Base-by-base conservation (phyloP, 2,888 invertebrate genomes). In the Dinocampus coccinellae region DNA sequence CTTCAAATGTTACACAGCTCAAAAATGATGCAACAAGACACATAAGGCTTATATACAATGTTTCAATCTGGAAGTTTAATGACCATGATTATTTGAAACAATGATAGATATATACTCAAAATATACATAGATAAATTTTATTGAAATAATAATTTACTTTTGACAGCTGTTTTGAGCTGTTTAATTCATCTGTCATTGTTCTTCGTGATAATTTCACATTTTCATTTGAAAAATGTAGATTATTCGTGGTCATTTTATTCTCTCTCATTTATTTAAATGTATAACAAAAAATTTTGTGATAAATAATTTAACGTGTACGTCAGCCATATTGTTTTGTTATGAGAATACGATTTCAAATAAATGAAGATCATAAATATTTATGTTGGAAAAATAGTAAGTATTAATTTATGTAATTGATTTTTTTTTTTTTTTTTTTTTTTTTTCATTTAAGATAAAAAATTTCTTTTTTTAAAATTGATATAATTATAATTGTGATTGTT, bases 1-100 rank as follows among this genome's bases (percentile, higher is more conserved):
- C 73, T 78, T 83, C 84, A 33, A 83, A 66, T 33, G 74, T 67
- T 24, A 81, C 76, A 2, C 78, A 80, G 72, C 84, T 83, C 55
- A 83, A 72, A 64, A 79, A 82, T 42, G 80, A 79, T 20, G 80
- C 80, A 33, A 73, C 73, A 52, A 83, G 81, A 72, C 81, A 81
- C 73, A 81, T 79, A 55, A 80, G 52, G 34, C 76, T 73, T 34
- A 78, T 29, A 53, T 82, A 82, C 26, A 82, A 29, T n/a, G 69
- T 74, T 66, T 79, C 78, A 36, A 75, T 72, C 82, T 82, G 58
- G 6, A 58, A n/a, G n/a, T n/a, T n/a, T n/a, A n/a, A n/a, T n/a
- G n/a, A n/a, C n/a, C n/a, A n/a, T n/a, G n/a, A n/a, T n/a, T n/a
- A n/a, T n/a, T n/a, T n/a, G n/a, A n/a, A n/a, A n/a, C n/a, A n/a